These are phyloP conservation scores for Eudasyphora cyanicolor DNA, from an alignment of 2,888 invertebrate species.

Conservation along the genomic window DNA sequence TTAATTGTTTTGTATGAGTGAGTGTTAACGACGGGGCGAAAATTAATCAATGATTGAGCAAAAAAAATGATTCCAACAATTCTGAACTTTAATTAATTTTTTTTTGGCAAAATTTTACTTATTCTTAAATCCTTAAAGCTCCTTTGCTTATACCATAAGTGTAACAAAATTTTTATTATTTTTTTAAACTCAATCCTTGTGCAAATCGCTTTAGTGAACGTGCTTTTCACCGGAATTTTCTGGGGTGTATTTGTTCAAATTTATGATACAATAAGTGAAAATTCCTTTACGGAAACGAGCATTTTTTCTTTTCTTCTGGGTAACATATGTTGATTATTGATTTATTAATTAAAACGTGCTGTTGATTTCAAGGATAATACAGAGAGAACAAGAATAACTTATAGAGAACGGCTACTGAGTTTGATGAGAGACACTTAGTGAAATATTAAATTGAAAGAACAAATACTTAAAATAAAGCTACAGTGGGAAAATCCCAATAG, in stretches of 20 bases:
- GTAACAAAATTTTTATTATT: too few species aligned
- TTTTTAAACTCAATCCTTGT: neutral
- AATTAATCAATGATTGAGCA: slow-evolving; percentile 4
- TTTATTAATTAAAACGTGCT: neutral
- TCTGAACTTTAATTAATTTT: too few species aligned
- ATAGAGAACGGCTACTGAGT: too few species aligned
- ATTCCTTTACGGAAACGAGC: neutral
- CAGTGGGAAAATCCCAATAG: too few species aligned
- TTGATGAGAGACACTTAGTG: too few species aligned
- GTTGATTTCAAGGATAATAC: neutral
- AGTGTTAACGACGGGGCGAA: neutral
- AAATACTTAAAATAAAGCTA: too few species aligned
- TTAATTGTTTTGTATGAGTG: neutral
- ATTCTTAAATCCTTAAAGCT: too few species aligned
- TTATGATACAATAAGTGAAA: neutral
- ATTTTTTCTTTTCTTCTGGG: neutral
- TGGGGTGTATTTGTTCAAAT: neutral
- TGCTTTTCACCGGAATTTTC: slow-evolving; percentile 1
- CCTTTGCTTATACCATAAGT: too few species aligned
- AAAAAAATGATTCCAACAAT: too few species aligned
- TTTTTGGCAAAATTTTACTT: too few species aligned
- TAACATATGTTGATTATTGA: neutral
- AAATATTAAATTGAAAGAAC: too few species aligned
- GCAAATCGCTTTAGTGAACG: neutral
- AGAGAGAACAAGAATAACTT: too few species aligned